Evolutionary conservation across 2,797 vertebrate genomes (phyloP).

Genomic region (Malurus splendens): DNA sequence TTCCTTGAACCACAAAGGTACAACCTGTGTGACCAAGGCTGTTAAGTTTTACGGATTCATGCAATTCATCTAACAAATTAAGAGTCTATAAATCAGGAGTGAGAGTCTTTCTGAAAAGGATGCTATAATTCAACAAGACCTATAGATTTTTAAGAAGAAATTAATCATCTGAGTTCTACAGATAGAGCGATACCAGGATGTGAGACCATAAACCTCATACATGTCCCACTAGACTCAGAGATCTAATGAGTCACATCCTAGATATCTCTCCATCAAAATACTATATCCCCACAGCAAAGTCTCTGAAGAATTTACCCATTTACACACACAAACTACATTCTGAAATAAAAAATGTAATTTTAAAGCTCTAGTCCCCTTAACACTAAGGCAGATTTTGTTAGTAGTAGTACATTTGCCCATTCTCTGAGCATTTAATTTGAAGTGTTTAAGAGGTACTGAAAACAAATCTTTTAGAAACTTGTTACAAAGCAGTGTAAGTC

Average conservation of each 20-base stretch:
- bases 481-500: not conserved
- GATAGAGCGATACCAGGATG: not conserved
- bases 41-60: not conserved
- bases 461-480: not conserved
- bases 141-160: not conserved
- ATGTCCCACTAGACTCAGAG: not conserved
- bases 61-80: not conserved
- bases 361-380: not conserved
- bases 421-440: not conserved
- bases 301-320: not conserved
- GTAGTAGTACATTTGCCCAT: not conserved
- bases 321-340: not conserved
- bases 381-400: not conserved
- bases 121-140: not conserved
- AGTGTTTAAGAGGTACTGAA: not conserved
- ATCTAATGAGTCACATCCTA: not conserved
- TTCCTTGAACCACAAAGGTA: not conserved
- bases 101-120: not conserved
- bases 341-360: not conserved
- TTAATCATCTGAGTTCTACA: not conserved
- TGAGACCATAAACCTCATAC: not conserved
- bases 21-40: not conserved
- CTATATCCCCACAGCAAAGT: not conserved
- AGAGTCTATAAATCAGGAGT: not conserved
- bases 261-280: not conserved